Evolutionary conservation across 2,113 vertebrate genomes (phyloP), one percentile per base, ranked within the genome.

Genomic region (Engystomops pustulosus): DNA sequence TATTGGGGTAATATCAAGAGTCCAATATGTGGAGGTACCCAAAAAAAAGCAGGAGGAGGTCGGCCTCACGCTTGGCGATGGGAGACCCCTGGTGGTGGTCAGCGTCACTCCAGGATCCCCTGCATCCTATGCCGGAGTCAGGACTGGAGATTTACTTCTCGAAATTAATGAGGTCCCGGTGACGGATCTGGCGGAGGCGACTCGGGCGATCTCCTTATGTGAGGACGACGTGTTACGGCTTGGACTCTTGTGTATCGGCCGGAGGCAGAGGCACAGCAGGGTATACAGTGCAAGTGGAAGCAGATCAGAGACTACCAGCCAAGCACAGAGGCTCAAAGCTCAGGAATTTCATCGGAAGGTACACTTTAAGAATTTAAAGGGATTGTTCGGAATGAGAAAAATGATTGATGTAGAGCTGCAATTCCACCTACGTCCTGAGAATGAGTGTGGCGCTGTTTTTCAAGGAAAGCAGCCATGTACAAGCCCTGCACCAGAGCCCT

Each of bases 291-390:
- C 75, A 3, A 79, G 83, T 87, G 34, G 93, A 94, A n/a, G 89
- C 86, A 67, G 78, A 89, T 75, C 77, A 83, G 86, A 90, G 90
- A 6, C 90, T 86, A 0, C 92, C 94, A 0, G 62, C 88, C 0
- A 81, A 90, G 6, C 91, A 75, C 96, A 98, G 85, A 94, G 92
- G 89, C 92, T 94, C 87, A 98, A 97, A 84, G 98, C 98, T 3
- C 90, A 95, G 87, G 97, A 98, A 68, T 99, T 99, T 93, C 97
- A 95, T 91, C 92, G 69, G 85, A 95, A 95, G 95, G 97, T 99
- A 86, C 30, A 11, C 27, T 30, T n/a, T n/a, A n/a, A n/a, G n/a
- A n/a, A n/a, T n/a, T n/a, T n/a, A n/a, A n/a, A n/a, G n/a, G n/a
- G n/a, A n/a, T n/a, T n/a, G n/a, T n/a, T n/a, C n/a, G n/a, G n/a